These are phyloP conservation scores for Discoglossus pictus DNA, from an alignment of 2,797 vertebrate species.

Conservation along the genomic window DNA sequence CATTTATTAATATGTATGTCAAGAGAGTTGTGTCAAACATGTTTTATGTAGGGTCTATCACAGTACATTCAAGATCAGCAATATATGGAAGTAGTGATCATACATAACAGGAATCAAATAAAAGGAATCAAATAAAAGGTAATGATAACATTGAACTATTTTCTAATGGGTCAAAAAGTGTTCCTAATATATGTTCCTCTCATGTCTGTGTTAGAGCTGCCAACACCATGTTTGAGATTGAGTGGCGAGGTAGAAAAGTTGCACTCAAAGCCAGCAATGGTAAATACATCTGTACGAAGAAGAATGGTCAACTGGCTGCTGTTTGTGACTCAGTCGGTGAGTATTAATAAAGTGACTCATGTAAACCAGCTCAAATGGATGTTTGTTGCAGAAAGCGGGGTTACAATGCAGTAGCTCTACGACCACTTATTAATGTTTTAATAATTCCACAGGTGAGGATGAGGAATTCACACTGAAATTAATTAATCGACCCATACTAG, in stretches of 20 bases:
- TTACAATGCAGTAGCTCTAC: neutral
- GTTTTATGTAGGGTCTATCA: too few species aligned
- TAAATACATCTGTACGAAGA: constrained; percentile 93
- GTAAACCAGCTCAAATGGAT: neutral
- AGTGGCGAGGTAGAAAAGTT: constrained; percentile 86
- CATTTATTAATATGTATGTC: too few species aligned
- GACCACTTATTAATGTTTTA: neutral
- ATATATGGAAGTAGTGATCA: too few species aligned
- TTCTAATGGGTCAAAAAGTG: neutral
- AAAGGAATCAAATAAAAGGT: too few species aligned
- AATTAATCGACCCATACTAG: constrained; percentile 92
- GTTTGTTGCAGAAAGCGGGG: neutral
- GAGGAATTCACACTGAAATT: constrained; percentile 89
- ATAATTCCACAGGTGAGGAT: constrained; percentile 76
- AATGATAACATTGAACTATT: too few species aligned
- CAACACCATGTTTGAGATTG: constrained; percentile 91
- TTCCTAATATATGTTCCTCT: constrained; percentile 6
- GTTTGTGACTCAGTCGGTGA: constrained; percentile 86
- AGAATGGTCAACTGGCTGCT: constrained; percentile 92
- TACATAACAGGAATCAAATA: too few species aligned
- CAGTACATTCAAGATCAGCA: too few species aligned
- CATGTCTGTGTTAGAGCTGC: constrained; percentile 69
- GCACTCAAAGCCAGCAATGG: constrained; percentile 90
- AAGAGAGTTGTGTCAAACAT: too few species aligned
- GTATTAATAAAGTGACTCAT: constrained; percentile 28